Evolutionary conservation across 2,888 invertebrate species (phyloP).

Genomic region (Drosophila fulvimacula): DNA sequence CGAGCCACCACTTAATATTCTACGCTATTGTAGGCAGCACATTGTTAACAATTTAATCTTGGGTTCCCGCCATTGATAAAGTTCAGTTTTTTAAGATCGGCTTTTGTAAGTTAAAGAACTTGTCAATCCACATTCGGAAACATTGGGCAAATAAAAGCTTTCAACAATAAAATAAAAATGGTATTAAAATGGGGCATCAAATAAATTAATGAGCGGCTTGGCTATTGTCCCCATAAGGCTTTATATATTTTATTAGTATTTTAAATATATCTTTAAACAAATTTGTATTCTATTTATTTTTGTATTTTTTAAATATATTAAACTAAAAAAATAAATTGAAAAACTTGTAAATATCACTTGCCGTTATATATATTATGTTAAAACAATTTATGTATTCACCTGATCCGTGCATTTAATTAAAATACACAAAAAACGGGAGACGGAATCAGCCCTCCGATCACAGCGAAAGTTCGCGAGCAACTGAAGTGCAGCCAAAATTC

Average conservation of each 20-base stretch:
- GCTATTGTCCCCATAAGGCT: too few species aligned
- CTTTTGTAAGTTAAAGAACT: conserved; percentile 4
- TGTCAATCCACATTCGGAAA: conserved; percentile 1
- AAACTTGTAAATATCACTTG: too few species aligned
- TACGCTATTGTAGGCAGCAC: not conserved
- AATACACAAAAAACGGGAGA: too few species aligned
- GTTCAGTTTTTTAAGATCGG: conserved; percentile 4
- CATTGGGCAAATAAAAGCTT: conserved; percentile 20
- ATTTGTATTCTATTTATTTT: too few species aligned
- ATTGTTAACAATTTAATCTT: conserved; percentile 5
- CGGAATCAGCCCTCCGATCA: not conserved
- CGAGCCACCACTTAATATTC: conserved; percentile 4
- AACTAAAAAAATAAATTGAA: too few species aligned
- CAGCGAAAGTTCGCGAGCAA: not conserved
- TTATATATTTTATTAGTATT: too few species aligned
- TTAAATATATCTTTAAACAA: too few species aligned
- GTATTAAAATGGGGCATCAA: conserved; percentile 3
- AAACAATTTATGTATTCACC: too few species aligned
- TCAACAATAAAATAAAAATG: conserved; percentile 21
- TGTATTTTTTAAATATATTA: too few species aligned
- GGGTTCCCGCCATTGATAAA: conserved; percentile 8
- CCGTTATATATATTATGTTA: too few species aligned
- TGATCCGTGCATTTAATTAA: too few species aligned
- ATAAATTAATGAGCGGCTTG: not conserved
- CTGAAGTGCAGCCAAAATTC: not conserved